These are phyloP conservation scores for Odontamblyopus lacepedii DNA, from an alignment of 2,797 vertebrate genomes.

Conservation along the genomic window DNA sequence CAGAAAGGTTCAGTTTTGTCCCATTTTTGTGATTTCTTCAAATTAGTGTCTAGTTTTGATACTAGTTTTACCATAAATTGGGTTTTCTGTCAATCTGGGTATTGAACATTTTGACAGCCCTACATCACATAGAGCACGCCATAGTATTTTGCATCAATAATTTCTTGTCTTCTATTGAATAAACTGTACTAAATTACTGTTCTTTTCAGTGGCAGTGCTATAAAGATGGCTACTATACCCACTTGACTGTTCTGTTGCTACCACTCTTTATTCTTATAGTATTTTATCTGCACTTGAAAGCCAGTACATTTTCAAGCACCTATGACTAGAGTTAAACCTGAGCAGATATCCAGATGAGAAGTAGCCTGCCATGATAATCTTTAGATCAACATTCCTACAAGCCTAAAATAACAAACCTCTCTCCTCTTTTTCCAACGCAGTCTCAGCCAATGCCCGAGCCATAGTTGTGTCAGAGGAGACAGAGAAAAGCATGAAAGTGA, in stretches of 20 bases:
- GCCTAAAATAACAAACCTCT: constrained; percentile 5
- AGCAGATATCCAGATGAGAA: constrained; percentile 47
- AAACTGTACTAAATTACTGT: too few relatives aligned
- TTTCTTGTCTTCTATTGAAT: neutral
- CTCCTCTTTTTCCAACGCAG: constrained; percentile 63
- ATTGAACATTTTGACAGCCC: neutral
- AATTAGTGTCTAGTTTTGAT: neutral
- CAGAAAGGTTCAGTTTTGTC: too few relatives aligned
- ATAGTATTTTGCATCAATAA: neutral
- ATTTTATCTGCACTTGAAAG: too few relatives aligned
- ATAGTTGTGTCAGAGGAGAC: constrained; percentile 91
- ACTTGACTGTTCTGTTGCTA: too few relatives aligned
- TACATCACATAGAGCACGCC: neutral
- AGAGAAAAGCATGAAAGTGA: constrained; percentile 89
- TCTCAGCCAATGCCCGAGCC: constrained; percentile 82
- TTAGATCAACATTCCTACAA: constrained; percentile 33
- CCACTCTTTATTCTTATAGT: too few relatives aligned
- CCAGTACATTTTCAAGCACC: neutral
- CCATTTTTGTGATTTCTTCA: neutral
- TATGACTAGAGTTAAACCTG: constrained; percentile 3
- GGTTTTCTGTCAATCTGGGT: neutral
- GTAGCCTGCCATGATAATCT: constrained; percentile 44
- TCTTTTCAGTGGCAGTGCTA: too few relatives aligned
- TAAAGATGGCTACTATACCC: too few relatives aligned
- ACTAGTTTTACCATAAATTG: neutral